A percentile compares a stretch with the other conserved stretches of the same genome.
Evolutionary conservation across 2,888 invertebrate genomes (phyloP).

Genomic region (Netelia fuscicornis): DNA sequence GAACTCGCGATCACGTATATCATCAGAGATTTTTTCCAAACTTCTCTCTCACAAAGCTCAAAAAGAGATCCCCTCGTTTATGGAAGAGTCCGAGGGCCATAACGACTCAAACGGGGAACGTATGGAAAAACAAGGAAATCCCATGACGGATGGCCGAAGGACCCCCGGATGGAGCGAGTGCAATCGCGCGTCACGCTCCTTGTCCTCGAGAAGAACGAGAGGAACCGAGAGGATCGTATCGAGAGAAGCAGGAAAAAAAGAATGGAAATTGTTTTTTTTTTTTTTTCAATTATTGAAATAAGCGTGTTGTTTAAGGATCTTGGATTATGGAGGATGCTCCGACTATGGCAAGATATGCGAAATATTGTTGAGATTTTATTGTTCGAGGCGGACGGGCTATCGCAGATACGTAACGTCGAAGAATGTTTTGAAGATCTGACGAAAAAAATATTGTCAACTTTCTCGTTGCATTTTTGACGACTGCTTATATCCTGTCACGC

Average conservation of each 20-base stretch:
- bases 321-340: neutral
- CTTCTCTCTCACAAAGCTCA: conserved; percentile 8
- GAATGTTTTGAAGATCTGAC: conserved; percentile 7
- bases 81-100: neutral
- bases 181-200: conserved; percentile 1
- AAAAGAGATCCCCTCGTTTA: conserved; percentile 8
- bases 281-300: neutral
- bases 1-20: no score
- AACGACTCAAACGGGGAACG: neutral
- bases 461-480: neutral
- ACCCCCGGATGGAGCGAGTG: conserved; percentile 37
- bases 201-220: conserved; percentile 33
- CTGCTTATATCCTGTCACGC: neutral
- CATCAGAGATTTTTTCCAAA: no score
- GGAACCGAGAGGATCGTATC: conserved; percentile 14
- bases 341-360: neutral
- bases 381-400: neutral
- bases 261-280: neutral
- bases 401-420: neutral
- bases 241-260: conserved; percentile 54
- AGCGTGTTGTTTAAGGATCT: neutral
- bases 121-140: conserved; percentile 69
- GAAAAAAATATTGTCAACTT: conserved; percentile 19
- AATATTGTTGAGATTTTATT: neutral
- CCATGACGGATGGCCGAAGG: conserved; percentile 77